Percentiles rank a stretch among this genome's conserved stretches.
These are phyloP conservation scores for Rhyacichthys aspro DNA, from an alignment of 2,797 vertebrate species.

Conservation along the genomic window DNA sequence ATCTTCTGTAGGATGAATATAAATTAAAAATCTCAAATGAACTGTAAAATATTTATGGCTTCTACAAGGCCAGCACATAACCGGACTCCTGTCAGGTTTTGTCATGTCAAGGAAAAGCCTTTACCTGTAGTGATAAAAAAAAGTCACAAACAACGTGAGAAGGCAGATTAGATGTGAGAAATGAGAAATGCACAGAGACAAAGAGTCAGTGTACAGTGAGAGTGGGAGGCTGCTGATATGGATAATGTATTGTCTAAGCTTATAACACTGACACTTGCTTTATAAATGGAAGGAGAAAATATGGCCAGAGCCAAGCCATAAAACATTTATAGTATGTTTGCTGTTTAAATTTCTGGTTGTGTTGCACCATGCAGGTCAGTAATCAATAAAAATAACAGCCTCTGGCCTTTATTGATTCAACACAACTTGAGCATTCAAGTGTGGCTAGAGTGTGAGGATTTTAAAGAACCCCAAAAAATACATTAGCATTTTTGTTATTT, in stretches of 20 bases:
- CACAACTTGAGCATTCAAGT: slow-evolving; percentile 2
- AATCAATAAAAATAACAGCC: slow-evolving; percentile 2
- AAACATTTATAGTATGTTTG: slow-evolving; percentile 11
- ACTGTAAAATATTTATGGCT: slow-evolving; percentile 30
- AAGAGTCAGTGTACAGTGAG: slow-evolving; percentile 10
- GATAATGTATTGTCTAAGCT: neutral
- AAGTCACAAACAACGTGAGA: slow-evolving; percentile 18
- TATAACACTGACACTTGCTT: neutral
- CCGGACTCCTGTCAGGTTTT: neutral
- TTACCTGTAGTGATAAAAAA: slow-evolving; percentile 36
- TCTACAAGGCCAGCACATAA: slow-evolving; percentile 3
- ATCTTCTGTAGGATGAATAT: slow-evolving; percentile 14
- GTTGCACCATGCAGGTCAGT: neutral
- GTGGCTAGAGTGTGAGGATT: neutral
- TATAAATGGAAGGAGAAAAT: slow-evolving; percentile 13
- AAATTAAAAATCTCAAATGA: slow-evolving; percentile 23
- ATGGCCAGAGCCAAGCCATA: neutral
- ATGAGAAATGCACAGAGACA: slow-evolving; percentile 13
- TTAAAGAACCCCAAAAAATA: neutral
- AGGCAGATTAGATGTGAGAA: slow-evolving; percentile 34
- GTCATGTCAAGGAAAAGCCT: slow-evolving; percentile 1
- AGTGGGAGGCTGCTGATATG: slow-evolving; percentile 19
- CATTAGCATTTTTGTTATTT: slow-evolving; percentile 1
- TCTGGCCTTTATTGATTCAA: neutral
- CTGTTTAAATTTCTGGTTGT: slow-evolving; percentile 5